phyloP scores from a whole-genome alignment of 2,797 vertebrate species.

The Chelonia mydas region DNA sequence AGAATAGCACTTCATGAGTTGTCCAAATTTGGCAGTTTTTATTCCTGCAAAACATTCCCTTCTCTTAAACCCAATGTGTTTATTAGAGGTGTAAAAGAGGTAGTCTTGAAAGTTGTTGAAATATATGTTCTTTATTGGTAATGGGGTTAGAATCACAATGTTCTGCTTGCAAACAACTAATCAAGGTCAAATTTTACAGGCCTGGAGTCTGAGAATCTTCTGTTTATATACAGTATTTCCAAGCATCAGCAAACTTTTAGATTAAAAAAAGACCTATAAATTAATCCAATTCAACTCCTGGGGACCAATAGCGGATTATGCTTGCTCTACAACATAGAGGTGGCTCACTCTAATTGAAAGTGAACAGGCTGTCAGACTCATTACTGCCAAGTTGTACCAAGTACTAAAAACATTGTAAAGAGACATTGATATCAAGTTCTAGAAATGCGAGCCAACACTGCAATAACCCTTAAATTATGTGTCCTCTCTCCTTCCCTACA shows the following conservation, averaged over 20 bases:
- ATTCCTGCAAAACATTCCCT: constrained; percentile 6
- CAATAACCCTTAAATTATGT: constrained; percentile 23
- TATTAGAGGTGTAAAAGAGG: constrained; percentile 16
- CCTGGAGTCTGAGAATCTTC: constrained; percentile 19
- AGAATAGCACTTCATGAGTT: background rate
- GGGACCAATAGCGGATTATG: background rate
- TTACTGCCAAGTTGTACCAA: too few relatives aligned
- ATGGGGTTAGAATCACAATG: background rate
- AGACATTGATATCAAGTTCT: background rate
- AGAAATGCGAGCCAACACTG: background rate
- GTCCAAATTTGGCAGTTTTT: constrained; percentile 5
- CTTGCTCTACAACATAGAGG: background rate
- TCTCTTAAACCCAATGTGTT: background rate
- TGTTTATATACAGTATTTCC: background rate
- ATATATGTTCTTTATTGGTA: constrained; percentile 20
- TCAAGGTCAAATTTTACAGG: background rate
- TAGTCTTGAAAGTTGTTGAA: constrained; percentile 1
- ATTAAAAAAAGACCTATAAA: background rate
- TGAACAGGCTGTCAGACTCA: too few relatives aligned
- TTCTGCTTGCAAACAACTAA: background rate
- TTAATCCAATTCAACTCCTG: background rate
- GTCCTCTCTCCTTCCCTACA: background rate
- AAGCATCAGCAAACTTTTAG: background rate
- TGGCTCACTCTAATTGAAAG: too few relatives aligned
- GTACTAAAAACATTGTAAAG: too few relatives aligned